A percentile compares a stretch with the other conserved stretches of the same genome.
These are phyloP conservation scores for Oceanodroma leucorhoa DNA, from an alignment of 2,797 vertebrate genomes.

Conservation along the genomic window DNA sequence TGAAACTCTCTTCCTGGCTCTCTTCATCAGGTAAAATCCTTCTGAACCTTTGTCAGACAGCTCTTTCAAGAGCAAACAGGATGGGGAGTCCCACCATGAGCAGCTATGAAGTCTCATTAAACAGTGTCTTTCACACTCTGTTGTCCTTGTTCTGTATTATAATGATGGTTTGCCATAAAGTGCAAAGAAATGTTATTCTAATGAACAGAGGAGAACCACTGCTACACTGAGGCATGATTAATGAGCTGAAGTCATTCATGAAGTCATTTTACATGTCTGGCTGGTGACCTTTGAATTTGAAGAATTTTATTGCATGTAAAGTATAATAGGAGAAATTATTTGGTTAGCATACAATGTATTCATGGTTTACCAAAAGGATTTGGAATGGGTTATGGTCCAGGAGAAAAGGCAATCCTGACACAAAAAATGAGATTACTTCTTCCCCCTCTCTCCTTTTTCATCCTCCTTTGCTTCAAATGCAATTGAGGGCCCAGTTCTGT, in stretches of 20 bases:
- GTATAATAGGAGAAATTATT: slow-evolving; percentile 51
- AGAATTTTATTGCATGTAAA: slow-evolving; percentile 33
- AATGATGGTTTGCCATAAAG: slow-evolving; percentile 59
- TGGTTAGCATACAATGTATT: not conserved
- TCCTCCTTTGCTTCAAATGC: not conserved
- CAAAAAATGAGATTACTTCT: not conserved
- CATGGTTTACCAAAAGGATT: not conserved
- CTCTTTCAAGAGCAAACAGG: slow-evolving; percentile 56
- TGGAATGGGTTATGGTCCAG: not conserved
- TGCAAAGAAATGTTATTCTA: slow-evolving; percentile 59
- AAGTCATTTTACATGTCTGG: not conserved
- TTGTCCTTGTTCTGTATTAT: slow-evolving; percentile 57
- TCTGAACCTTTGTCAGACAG: slow-evolving; percentile 65
- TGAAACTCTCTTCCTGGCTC: slow-evolving; percentile 49
- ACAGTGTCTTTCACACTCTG: slow-evolving; percentile 53
- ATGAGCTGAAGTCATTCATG: slow-evolving; percentile 49
- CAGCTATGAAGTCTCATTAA: slow-evolving; percentile 75
- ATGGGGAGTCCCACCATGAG: slow-evolving; percentile 40
- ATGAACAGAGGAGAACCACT: slow-evolving; percentile 36
- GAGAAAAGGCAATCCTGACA: not conserved
- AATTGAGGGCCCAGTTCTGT: not conserved
- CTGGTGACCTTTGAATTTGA: slow-evolving; percentile 65
- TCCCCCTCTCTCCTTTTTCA: not conserved
- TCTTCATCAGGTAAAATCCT: slow-evolving; percentile 59
- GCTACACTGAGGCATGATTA: slow-evolving; percentile 42